A percentile compares a stretch with the other conserved stretches of the same genome.
Conservation (phyloP, 2,113 vertebrate genomes). For the Nesoenas mayeri region DNA sequence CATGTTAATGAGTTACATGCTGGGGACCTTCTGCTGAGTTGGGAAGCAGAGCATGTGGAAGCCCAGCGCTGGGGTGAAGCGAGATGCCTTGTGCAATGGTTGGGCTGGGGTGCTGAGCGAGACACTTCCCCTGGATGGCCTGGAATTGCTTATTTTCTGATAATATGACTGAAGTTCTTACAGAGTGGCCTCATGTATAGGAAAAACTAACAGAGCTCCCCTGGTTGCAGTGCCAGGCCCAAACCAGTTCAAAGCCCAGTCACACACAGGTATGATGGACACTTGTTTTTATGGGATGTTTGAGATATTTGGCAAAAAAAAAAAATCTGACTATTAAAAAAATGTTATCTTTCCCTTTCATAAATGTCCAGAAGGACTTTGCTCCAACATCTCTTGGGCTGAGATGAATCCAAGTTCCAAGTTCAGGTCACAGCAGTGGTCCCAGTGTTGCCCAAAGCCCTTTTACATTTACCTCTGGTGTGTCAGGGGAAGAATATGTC, state of each 20-base stretch:
- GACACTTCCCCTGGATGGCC: not conserved
- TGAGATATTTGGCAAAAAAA: not conserved
- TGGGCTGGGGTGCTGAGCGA: not conserved
- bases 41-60: not conserved
- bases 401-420: not conserved
- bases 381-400: not conserved
- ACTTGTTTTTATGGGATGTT: not conserved
- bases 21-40: not conserved
- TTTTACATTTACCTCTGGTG: not conserved
- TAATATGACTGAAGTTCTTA: not conserved
- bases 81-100: not conserved
- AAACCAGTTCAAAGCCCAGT: not conserved
- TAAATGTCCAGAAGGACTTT: not conserved
- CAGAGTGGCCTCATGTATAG: not conserved
- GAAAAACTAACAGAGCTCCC: not conserved
- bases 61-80: accelerated
- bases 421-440: not conserved
- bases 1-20: not conserved
- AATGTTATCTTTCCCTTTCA: not conserved
- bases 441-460: not conserved
- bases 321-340: not conserved
- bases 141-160: not conserved
- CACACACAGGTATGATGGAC: accelerated
- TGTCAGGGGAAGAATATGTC: accelerated
- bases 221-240: not conserved